These are phyloP conservation scores for Upupa epops DNA, from an alignment of 2,113 vertebrate genomes.

Conservation along the genomic window DNA sequence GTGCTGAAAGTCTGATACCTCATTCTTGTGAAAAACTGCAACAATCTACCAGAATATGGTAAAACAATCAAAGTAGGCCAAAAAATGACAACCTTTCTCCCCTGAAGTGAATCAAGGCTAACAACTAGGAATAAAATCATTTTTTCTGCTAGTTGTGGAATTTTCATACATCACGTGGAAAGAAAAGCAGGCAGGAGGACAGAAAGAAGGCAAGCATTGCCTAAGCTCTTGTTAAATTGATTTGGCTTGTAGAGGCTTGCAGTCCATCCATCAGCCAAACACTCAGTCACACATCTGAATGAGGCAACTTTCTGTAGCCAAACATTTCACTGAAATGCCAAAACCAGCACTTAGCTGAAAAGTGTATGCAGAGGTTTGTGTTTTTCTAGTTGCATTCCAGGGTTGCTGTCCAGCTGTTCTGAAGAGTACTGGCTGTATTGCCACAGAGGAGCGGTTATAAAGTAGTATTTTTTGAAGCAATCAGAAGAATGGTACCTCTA, in stretches of 20 bases:
- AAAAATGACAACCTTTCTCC: constrained; percentile 24
- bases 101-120: constrained; percentile 13
- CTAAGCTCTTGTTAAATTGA: not conserved
- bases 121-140: constrained; percentile 43
- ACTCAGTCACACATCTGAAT: not conserved
- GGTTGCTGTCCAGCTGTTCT: not conserved
- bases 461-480: not conserved
- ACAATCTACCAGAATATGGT: constrained; percentile 26
- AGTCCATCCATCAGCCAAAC: constrained; percentile 43
- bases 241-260: not conserved
- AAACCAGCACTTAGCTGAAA: constrained; percentile 46
- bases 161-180: constrained; percentile 37
- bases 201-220: constrained; percentile 16
- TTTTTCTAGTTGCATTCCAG: constrained; percentile 23
- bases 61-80: constrained; percentile 36
- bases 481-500: constrained; percentile 39
- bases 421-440: not conserved
- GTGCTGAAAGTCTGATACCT: constrained; percentile 27
- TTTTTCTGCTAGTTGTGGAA: constrained; percentile 24
- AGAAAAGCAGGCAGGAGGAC: not conserved
- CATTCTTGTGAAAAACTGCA: constrained; percentile 10
- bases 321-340: constrained; percentile 35
- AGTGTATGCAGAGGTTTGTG: not conserved
- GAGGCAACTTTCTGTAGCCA: constrained; percentile 39
- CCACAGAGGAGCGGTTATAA: not conserved